These are phyloP conservation scores for Mizuhopecten yessoensis DNA, from an alignment of 1,140 invertebrate genomes.

Conservation along the genomic window DNA sequence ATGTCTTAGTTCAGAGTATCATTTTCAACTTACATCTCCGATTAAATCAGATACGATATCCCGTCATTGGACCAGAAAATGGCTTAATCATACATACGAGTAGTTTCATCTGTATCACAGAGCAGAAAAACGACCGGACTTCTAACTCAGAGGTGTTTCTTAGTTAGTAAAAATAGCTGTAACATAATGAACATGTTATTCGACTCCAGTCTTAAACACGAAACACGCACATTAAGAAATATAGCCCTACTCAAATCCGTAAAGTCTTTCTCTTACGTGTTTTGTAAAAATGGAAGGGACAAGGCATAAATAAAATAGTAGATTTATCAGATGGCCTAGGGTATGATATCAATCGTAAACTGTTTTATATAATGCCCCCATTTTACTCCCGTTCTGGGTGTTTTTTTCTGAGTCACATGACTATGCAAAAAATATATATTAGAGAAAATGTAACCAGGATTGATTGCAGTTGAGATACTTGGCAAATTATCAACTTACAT, in stretches of 20 bases:
- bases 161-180: conserved; percentile 35
- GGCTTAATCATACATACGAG: background rate
- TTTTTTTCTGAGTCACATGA: background rate
- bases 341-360: conserved; percentile 1
- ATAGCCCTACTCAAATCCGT: background rate
- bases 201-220: background rate
- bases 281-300: background rate
- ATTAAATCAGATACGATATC: conserved; percentile 27
- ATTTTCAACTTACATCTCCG: background rate
- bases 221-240: conserved; percentile 32
- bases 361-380: background rate
- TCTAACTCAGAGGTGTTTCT: background rate
- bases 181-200: background rate
- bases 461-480: background rate
- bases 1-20: background rate
- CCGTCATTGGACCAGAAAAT: conserved; percentile 19
- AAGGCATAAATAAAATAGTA: background rate
- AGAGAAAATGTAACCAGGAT: background rate
- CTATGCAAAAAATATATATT: background rate
- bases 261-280: background rate
- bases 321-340: conserved; percentile 5
- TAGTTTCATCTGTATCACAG: background rate
- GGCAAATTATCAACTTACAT: background rate
- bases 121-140: background rate
- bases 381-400: background rate